Evolutionary conservation across 2,113 vertebrate genomes (phyloP).

Genomic region (Condylura cristata): DNA sequence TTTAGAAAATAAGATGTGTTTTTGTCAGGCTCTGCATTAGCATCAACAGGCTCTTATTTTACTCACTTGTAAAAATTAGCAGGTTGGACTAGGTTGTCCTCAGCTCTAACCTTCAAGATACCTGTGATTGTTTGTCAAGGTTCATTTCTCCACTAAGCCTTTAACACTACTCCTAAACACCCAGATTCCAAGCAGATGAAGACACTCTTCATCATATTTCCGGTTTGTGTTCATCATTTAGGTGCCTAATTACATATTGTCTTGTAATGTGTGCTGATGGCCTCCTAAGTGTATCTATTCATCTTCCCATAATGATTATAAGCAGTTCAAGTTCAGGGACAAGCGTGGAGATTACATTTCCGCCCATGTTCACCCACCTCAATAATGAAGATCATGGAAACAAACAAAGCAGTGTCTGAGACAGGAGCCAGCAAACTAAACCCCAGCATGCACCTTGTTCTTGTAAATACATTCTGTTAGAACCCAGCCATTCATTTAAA

Average conservation of each 20-base stretch:
- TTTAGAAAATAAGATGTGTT: not conserved
- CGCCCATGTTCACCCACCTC: conserved; percentile 49
- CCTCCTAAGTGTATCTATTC: conserved; percentile 57
- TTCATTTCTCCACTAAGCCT: not conserved
- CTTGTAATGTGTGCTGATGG: conserved; percentile 6
- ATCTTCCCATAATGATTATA: conserved; percentile 52
- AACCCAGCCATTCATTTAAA: not conserved
- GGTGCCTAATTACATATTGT: conserved; percentile 64
- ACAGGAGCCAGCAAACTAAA: not conserved
- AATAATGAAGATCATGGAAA: conserved; percentile 6
- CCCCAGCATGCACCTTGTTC: not conserved
- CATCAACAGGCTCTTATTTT: not conserved
- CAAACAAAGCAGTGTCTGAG: conserved; percentile 21
- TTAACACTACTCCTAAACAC: not conserved
- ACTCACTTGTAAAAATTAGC: not conserved
- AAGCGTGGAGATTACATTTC: not conserved
- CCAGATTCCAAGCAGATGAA: conserved; percentile 49
- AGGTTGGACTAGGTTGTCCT: not conserved
- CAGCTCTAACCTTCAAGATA: not conserved
- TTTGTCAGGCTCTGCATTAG: not conserved
- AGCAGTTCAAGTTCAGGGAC: conserved; percentile 63
- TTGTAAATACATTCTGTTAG: not conserved
- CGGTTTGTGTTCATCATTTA: conserved; percentile 58
- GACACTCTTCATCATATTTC: conserved; percentile 41
- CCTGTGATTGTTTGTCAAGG: not conserved